These are phyloP conservation scores for Himantopus leucocephalus DNA, from an alignment of 2,113 vertebrate genomes.

Conservation along the genomic window DNA sequence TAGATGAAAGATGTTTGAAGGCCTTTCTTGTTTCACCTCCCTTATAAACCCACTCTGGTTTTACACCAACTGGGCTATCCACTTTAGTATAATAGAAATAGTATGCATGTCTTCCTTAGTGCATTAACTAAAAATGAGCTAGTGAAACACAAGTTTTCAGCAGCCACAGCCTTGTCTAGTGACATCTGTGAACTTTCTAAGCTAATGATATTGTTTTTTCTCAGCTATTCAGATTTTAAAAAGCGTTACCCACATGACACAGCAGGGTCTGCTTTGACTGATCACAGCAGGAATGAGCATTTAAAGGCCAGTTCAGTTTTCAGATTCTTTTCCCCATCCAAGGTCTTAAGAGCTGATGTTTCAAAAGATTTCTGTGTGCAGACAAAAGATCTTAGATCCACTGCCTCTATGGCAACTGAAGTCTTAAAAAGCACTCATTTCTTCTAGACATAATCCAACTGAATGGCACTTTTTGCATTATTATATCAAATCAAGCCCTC, in stretches of 20 bases:
- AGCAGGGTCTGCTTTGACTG: not conserved
- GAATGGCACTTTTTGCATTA: constrained; percentile 57
- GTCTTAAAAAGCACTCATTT: constrained; percentile 59
- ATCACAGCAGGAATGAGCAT: constrained; percentile 6
- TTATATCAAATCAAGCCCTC: constrained; percentile 59
- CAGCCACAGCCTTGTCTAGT: not conserved
- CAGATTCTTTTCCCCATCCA: not conserved
- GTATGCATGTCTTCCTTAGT: not conserved
- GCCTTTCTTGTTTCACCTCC: not conserved
- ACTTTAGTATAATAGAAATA: not conserved
- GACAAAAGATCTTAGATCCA: constrained; percentile 27
- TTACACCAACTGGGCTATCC: not conserved
- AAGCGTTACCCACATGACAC: constrained; percentile 23
- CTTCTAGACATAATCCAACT: constrained; percentile 55
- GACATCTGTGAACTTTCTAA: constrained; percentile 8
- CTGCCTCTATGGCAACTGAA: constrained; percentile 52
- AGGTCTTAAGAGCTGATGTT: not conserved
- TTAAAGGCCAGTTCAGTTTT: constrained; percentile 7
- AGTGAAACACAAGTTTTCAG: not conserved
- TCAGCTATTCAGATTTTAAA: constrained; percentile 19
- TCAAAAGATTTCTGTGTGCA: not conserved
- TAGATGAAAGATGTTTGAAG: not conserved
- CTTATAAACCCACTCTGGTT: not conserved
- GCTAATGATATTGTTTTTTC: constrained; percentile 6
- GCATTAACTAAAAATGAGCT: not conserved